Conservation (phyloP, 2,113 vertebrate species). For the Lepisosteus osseus region DNA sequence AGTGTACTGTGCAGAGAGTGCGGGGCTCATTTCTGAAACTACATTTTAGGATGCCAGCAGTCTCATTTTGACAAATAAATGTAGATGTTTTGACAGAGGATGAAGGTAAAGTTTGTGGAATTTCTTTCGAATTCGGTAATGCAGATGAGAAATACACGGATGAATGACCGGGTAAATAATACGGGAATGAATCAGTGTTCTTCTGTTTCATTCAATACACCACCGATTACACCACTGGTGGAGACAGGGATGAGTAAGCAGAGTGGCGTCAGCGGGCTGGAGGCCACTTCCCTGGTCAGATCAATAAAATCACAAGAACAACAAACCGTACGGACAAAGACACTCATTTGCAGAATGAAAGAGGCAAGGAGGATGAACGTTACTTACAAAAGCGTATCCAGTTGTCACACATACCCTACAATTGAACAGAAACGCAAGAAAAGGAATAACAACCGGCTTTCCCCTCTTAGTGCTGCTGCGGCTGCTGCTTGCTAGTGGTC, state of each 20-base stretch:
- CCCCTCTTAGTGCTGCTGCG: neutral
- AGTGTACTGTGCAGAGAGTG: too few species aligned
- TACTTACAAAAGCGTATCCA: conserved; percentile 32
- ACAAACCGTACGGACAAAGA: conserved; percentile 9
- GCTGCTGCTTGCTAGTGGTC: conserved; percentile 5
- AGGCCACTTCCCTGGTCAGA: conserved; percentile 13
- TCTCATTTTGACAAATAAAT: too few species aligned
- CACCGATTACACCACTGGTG: neutral
- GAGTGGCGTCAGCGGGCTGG: neutral
- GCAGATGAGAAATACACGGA: neutral
- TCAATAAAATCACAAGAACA: conserved; percentile 5
- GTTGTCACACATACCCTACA: conserved; percentile 24
- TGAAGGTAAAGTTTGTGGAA: too few species aligned
- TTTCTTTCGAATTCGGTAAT: too few species aligned
- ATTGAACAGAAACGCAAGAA: conserved; percentile 6
- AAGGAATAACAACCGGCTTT: neutral
- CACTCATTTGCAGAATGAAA: conserved; percentile 7
- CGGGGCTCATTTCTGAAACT: too few species aligned
- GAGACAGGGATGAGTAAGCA: conserved; percentile 25
- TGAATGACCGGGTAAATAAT: neutral
- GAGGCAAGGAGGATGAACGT: conserved; percentile 14
- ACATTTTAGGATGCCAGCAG: too few species aligned
- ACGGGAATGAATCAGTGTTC: neutral
- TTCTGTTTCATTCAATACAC: neutral
- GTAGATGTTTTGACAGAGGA: too few species aligned